Conservation (phyloP, 2,888 invertebrate genomes). For the Mayetiola destructor region DNA sequence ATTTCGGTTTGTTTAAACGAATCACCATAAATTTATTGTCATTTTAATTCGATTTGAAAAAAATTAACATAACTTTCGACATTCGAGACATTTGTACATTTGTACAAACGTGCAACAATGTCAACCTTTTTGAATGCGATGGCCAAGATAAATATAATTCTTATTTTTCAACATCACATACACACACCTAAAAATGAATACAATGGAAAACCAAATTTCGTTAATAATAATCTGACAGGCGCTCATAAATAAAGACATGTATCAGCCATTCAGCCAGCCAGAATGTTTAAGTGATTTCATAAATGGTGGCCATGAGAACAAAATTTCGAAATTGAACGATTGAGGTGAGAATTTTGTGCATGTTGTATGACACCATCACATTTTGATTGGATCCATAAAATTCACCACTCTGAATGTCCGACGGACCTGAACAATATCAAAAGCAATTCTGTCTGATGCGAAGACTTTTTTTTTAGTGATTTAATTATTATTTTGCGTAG, state of each 20-base stretch:
- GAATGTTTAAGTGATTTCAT: not conserved
- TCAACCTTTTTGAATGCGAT: slow-evolving; percentile 8
- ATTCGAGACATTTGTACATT: not conserved
- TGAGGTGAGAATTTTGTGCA: not conserved
- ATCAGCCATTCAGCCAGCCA: not conserved
- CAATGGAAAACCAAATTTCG: too few relatives aligned
- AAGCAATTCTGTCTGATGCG: too few relatives aligned
- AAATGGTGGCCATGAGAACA: not conserved
- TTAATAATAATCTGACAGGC: slow-evolving; percentile 7
- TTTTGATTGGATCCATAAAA: too few relatives aligned
- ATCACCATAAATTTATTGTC: slow-evolving; percentile 11
- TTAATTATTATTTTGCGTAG: too few relatives aligned
- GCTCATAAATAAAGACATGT: not conserved
- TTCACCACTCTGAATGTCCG: too few relatives aligned
- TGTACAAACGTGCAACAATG: not conserved
- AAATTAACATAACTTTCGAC: slow-evolving; percentile 1
- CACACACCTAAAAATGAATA: too few relatives aligned
- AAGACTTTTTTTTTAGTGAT: too few relatives aligned
- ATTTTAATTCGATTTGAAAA: slow-evolving; percentile 10
- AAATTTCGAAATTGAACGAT: not conserved
- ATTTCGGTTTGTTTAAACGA: not conserved
- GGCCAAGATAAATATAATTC: too few relatives aligned
- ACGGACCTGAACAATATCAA: too few relatives aligned
- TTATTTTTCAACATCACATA: too few relatives aligned
- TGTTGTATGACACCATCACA: not conserved